phyloP scores from a whole-genome alignment of 2,113 vertebrate species.

The Oreochromis tanganicae region DNA sequence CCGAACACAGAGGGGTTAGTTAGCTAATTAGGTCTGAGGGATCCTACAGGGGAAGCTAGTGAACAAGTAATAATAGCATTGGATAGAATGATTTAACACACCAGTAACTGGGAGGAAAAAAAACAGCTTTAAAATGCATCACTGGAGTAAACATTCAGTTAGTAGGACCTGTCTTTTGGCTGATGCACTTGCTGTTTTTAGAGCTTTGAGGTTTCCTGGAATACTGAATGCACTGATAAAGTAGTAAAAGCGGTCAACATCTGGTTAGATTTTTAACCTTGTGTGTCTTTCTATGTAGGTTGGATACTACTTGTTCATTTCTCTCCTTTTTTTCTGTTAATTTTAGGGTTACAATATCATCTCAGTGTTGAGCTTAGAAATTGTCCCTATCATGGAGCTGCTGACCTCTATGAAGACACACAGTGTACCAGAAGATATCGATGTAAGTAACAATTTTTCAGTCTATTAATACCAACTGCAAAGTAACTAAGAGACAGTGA shows the following conservation, averaged over 20 bases:
- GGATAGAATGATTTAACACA: neutral
- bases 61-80: neutral
- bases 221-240: neutral
- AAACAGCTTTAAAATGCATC: neutral
- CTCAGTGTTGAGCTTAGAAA: slow-evolving; percentile 89
- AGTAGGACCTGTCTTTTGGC: neutral
- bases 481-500: neutral
- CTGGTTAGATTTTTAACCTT: neutral
- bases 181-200: neutral
- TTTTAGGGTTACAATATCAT: slow-evolving; percentile 91
- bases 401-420: slow-evolving; percentile 96
- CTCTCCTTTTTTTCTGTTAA: neutral
- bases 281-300: fast-evolving
- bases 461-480: neutral
- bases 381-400: slow-evolving; percentile 94
- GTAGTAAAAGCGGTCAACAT: neutral
- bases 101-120: neutral
- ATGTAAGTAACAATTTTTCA: slow-evolving; percentile 73
- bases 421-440: slow-evolving; percentile 87
- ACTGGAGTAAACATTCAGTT: neutral
- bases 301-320: neutral
- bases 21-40: neutral
- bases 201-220: neutral
- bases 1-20: neutral
- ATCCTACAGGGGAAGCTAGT: neutral